Percentiles rank a stretch among this genome's conserved stretches.
Evolutionary conservation across 2,888 invertebrate species (phyloP).

Genomic region (Eilema griseolum): DNA sequence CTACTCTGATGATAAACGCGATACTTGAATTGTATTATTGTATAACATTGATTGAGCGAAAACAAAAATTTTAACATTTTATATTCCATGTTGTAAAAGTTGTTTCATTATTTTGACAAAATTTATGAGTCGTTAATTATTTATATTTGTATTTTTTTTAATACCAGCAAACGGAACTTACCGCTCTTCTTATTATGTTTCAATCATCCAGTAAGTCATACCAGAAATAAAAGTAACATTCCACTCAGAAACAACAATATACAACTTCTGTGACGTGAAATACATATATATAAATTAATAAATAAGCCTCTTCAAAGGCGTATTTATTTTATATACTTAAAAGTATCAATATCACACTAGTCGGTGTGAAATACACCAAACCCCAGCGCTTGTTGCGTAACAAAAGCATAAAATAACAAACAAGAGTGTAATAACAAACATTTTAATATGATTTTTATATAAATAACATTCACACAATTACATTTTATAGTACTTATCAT

Average conservation of each 20-base stretch:
- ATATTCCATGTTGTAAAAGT: background rate
- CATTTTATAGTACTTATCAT: background rate
- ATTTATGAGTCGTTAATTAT: background rate
- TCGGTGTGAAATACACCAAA: background rate
- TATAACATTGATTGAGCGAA: background rate
- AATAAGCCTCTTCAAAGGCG: too few relatives aligned
- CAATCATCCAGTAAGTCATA: background rate
- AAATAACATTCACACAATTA: background rate
- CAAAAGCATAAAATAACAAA: background rate
- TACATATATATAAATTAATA: too few relatives aligned
- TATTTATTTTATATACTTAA: background rate
- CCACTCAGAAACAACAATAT: too few relatives aligned
- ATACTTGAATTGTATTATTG: background rate
- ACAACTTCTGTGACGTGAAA: too few relatives aligned
- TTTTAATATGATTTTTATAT: background rate
- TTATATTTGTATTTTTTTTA: background rate
- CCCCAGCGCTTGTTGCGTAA: background rate
- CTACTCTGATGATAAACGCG: background rate
- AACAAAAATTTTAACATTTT: background rate
- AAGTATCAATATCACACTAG: background rate
- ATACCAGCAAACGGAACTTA: background rate
- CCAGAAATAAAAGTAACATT: too few relatives aligned
- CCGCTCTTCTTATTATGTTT: background rate
- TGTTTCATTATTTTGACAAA: background rate
- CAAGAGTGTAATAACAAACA: background rate